A percentile compares a stretch with the other conserved stretches of the same genome.
Conservation (phyloP, 1,140 invertebrate species). For the Pseudomyrmex cubaensis region DNA sequence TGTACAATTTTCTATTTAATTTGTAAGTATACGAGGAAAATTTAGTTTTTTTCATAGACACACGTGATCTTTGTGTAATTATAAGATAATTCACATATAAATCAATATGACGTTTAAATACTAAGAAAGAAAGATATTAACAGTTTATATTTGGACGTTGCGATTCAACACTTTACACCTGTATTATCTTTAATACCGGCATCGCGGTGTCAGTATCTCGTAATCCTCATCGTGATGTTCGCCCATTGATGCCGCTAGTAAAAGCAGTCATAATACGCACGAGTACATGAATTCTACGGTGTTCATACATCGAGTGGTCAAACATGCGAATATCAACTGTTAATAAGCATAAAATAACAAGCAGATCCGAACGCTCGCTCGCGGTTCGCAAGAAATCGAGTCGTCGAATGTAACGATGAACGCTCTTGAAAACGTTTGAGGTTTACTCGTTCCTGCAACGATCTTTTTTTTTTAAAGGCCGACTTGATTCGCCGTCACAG, state of each 20-base stretch:
- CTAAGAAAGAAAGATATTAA: constrained; percentile 7
- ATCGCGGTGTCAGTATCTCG: constrained; percentile 27
- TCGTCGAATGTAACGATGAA: not conserved
- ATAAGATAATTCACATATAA: not conserved
- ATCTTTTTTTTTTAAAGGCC: not conserved
- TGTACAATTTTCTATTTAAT: too few relatives aligned
- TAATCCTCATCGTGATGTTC: constrained; percentile 32
- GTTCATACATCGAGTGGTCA: constrained; percentile 24
- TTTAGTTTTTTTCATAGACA: not conserved
- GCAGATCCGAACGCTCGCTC: not conserved
- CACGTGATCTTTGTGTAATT: not conserved
- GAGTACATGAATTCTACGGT: constrained; percentile 47
- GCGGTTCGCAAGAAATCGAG: not conserved
- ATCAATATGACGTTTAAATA: constrained; percentile 33
- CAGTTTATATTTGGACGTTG: constrained; percentile 16
- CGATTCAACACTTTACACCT: constrained; percentile 3
- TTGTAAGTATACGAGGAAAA: not conserved
- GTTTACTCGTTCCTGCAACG: constrained; percentile 33
- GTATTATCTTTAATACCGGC: constrained; percentile 38
- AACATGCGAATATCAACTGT: constrained; percentile 37
- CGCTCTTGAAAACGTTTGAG: constrained; percentile 17
- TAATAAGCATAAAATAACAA: constrained; percentile 51
- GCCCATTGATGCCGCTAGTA: constrained; percentile 40
- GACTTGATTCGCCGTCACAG: constrained; percentile 31
- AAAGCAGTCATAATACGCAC: constrained; percentile 27